A percentile compares a stretch with the other conserved stretches of the same genome.
Evolutionary conservation across 1,140 invertebrate genomes (phyloP).

Genomic region (Trichomalopsis sarcophagae): DNA sequence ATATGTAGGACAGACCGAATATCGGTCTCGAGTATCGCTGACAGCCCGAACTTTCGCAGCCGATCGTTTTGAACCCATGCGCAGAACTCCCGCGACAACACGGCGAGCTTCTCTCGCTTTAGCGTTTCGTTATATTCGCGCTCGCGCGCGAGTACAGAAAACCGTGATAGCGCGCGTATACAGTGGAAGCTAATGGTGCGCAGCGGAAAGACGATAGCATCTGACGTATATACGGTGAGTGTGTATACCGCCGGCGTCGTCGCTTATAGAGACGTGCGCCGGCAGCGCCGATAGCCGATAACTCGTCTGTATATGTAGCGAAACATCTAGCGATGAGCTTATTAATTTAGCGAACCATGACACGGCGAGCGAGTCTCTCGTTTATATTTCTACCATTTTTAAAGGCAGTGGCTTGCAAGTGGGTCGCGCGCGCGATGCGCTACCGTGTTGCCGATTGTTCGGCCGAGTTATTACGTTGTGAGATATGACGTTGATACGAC

Average conservation of each 20-base stretch:
- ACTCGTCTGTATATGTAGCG: neutral
- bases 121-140: neutral
- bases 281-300: conserved; percentile 1
- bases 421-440: no score
- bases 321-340: conserved; percentile 8
- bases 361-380: neutral
- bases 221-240: conserved; percentile 22
- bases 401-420: neutral
- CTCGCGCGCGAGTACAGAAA: neutral
- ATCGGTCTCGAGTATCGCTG: no score
- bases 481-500: neutral
- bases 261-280: conserved; percentile 33
- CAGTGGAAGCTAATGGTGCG: conserved; percentile 12
- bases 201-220: conserved; percentile 12
- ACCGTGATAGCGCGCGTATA: neutral
- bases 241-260: neutral
- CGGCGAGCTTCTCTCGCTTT: neutral
- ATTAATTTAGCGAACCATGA: conserved; percentile 34
- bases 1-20: no score
- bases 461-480: neutral
- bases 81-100: neutral
- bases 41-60: no score
- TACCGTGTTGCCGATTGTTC: neutral
- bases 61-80: conserved; percentile 26
- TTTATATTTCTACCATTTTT: neutral